Evolutionary conservation across 1,140 invertebrate genomes (phyloP).

Genomic region (Planococcus citri): DNA sequence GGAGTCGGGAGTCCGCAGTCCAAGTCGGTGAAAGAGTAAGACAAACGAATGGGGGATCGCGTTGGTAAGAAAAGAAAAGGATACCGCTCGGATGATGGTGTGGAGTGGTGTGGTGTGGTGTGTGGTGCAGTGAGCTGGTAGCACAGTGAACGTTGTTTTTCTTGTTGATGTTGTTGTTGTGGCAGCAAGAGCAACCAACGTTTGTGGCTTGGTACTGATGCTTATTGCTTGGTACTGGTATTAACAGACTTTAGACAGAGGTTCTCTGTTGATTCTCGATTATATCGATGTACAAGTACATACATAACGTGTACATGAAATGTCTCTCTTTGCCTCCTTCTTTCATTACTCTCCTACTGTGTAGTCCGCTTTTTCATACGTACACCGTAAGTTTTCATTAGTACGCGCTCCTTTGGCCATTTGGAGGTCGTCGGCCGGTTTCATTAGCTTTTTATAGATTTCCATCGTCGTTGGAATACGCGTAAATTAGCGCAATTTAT

Average conservation of each 20-base stretch:
- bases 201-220: no score
- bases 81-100: background rate
- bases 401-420: background rate
- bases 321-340: no score
- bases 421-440: background rate
- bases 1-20: no score
- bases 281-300: no score
- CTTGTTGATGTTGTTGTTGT: no score
- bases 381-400: background rate
- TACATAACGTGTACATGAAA: no score
- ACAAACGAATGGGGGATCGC: background rate
- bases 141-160: no score
- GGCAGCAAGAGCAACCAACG: no score
- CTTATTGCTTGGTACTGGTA: no score
- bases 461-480: background rate
- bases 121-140: background rate
- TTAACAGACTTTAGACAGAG: no score
- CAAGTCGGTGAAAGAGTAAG: constrained; percentile 20
- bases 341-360: no score
- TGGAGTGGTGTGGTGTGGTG: background rate
- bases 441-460: background rate
- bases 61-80: background rate
- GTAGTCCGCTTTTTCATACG: background rate
- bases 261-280: no score
- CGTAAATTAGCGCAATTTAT: background rate